These are phyloP conservation scores for Drosophila meridiana DNA, from an alignment of 2,888 invertebrate genomes.

Conservation along the genomic window DNA sequence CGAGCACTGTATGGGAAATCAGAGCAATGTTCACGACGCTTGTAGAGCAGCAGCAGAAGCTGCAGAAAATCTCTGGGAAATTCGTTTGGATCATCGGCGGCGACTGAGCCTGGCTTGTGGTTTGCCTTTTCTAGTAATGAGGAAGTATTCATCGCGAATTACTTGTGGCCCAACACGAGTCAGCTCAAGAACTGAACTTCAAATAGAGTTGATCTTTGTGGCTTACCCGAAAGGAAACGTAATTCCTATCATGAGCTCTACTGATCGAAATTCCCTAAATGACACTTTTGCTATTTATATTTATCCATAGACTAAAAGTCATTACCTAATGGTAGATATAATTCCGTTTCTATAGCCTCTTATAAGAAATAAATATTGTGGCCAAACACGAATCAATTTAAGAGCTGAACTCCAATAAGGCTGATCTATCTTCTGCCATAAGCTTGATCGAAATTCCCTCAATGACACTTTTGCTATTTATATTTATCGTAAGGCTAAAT, in stretches of 20 bases:
- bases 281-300: neutral
- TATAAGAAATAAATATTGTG: too few relatives aligned
- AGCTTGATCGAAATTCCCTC: too few relatives aligned
- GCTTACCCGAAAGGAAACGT: neutral
- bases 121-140: constrained; percentile 36
- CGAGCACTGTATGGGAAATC: constrained; percentile 58
- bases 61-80: constrained; percentile 52
- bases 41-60: constrained; percentile 25
- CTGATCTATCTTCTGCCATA: too few relatives aligned
- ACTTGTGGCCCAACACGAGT: constrained; percentile 15
- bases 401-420: too few relatives aligned
- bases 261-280: neutral
- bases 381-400: too few relatives aligned
- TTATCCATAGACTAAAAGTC: neutral
- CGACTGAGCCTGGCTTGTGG: constrained; percentile 3
- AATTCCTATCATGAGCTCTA: neutral
- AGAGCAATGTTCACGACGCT: constrained; percentile 50
- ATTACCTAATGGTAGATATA: neutral
- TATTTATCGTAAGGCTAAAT: too few relatives aligned
- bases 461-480: too few relatives aligned
- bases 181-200: neutral
- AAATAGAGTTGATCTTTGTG: neutral
- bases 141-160: constrained; percentile 29
- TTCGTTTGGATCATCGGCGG: constrained; percentile 25
- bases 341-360: too few relatives aligned